Evolutionary conservation across 2,888 invertebrate species (phyloP), one percentile per base, ranked within the genome.

Genomic region (Steromphala cineraria): DNA sequence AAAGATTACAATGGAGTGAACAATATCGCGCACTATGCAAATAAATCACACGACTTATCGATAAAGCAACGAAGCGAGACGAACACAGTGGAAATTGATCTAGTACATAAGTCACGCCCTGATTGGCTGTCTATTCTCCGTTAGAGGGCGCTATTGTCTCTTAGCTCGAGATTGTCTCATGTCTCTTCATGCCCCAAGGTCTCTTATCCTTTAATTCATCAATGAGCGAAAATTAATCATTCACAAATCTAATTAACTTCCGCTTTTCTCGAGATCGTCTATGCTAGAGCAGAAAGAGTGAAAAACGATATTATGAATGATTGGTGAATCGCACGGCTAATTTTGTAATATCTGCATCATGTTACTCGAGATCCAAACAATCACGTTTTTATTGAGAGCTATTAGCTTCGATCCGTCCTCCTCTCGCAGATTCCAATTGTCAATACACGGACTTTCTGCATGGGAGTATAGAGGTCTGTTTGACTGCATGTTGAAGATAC

Each of bases 141-240:
- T 28, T 24, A 62, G 62, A 62, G 62, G 62, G 62, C 62, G 62
- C 62, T 24, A 62, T 62, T 62, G 62, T 62, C 28, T 62, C 62
- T 62, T 17, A 24, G 62, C 62, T 28, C 24, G 21, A 62, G 62
- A 62, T 62, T 28, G 28, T 28, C 62, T 62, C 28, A 28, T 62
- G 62, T 62, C 62, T 21, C 62, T 62, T 24, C 62, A 62, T 31
- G 62, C 62, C 62, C 24, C 28, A 62, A 62, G 62, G 62, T 62
- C 62, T 62, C 62, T 62, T 62, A 62, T 62, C 62, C 62, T 52
- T 78, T 36, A 62, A 78, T 78, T 78, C 67, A 78, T 78, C 78
- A 78, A 78, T 78, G 67, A 78, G 78, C 56, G 56, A 78, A 78
- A 78, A 78, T 78, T 78, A 78, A 78, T 78, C 78, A 78, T 78